Conservation (phyloP, 2,888 invertebrate species). For the Temnothorax ravouxi region DNA sequence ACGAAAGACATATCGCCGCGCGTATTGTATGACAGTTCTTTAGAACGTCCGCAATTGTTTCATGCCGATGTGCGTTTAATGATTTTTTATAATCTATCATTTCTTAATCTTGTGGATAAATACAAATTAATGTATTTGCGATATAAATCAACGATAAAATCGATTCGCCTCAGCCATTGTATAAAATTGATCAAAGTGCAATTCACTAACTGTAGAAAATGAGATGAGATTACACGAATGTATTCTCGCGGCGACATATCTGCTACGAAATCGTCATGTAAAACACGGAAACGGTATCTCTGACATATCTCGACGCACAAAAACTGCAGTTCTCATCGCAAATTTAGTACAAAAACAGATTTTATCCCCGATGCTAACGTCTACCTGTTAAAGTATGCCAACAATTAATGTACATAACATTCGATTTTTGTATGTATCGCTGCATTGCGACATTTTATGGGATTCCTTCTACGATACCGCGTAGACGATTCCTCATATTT, state of each 20-base stretch:
- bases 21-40: neutral
- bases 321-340: slow-evolving; percentile 9
- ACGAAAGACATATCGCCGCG: neutral
- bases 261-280: neutral
- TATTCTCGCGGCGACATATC: neutral
- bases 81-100: slow-evolving; percentile 25
- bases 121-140: slow-evolving; percentile 18
- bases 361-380: slow-evolving; percentile 8
- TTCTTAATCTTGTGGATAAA: slow-evolving; percentile 19
- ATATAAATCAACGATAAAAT: slow-evolving; percentile 15
- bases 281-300: neutral
- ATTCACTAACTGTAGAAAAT: slow-evolving; percentile 20
- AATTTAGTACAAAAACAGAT: slow-evolving; percentile 32
- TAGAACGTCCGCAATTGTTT: slow-evolving; percentile 4
- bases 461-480: neutral
- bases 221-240: neutral
- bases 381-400: slow-evolving; percentile 37
- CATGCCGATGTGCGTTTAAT: slow-evolving; percentile 31
- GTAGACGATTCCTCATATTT: neutral
- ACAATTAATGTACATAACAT: slow-evolving; percentile 12
- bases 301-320: slow-evolving; percentile 29
- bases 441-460: neutral
- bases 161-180: neutral
- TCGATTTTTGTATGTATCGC: slow-evolving; percentile 21
- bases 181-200: slow-evolving; percentile 15